Conservation (phyloP, 2,888 invertebrate genomes). For the Papilio demoleus region DNA sequence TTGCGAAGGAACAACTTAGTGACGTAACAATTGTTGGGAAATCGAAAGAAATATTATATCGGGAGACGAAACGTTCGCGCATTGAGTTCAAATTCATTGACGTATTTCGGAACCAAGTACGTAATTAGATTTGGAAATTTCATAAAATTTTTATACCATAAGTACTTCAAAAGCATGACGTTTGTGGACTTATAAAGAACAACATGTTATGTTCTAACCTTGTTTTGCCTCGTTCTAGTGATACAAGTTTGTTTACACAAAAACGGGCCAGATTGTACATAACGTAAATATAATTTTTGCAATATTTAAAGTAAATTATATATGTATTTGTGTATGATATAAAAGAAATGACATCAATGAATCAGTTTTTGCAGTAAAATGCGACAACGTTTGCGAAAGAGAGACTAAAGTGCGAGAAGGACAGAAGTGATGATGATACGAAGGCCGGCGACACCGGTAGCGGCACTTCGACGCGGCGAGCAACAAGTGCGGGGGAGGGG, state of each 20-base stretch:
- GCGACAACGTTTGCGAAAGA: constrained; percentile 34
- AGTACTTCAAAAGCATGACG: not conserved
- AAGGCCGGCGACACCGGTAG: constrained; percentile 51
- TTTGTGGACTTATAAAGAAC: not conserved
- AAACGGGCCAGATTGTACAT: not conserved
- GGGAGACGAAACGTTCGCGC: constrained; percentile 6
- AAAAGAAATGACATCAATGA: constrained; percentile 32
- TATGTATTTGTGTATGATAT: not conserved
- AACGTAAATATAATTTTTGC: not conserved
- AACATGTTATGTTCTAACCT: not conserved
- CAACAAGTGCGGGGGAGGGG: constrained; percentile 75
- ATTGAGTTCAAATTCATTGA: constrained; percentile 15
- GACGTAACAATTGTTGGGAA: constrained; percentile 8
- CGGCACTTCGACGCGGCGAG: constrained; percentile 56
- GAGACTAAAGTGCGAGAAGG: constrained; percentile 40
- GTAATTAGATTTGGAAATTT: not conserved
- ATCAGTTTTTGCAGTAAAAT: constrained; percentile 30
- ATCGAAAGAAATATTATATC: constrained; percentile 30
- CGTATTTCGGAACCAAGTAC: constrained; percentile 37
- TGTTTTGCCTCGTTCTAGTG: not conserved
- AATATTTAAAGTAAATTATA: not conserved
- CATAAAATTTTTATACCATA: not conserved
- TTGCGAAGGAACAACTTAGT: constrained; percentile 47
- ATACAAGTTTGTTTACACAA: not conserved
- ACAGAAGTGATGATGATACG: constrained; percentile 53